phyloP scores from a whole-genome alignment of 2,113 vertebrate species.

The Actenoides lindsayi region DNA sequence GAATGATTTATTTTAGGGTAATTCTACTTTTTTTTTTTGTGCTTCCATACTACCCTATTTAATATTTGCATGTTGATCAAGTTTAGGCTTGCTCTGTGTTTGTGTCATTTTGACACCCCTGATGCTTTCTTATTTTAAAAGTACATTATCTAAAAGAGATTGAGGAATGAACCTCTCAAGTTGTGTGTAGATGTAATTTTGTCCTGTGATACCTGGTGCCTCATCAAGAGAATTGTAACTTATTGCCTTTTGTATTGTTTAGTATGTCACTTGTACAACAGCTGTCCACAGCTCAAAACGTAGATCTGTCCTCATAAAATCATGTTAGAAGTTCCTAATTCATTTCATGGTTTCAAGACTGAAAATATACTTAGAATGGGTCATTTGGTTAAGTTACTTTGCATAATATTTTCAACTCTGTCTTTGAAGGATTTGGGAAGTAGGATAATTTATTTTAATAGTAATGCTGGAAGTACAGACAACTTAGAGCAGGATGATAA shows the following conservation, averaged over 20 bases:
- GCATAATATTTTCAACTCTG: not conserved
- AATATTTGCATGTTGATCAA: not conserved
- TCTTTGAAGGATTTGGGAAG: not conserved
- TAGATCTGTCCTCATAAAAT: not conserved
- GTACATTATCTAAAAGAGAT: not conserved
- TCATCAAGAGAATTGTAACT: not conserved
- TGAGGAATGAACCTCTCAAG: not conserved
- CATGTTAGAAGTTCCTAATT: not conserved
- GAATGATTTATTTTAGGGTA: not conserved
- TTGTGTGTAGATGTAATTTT: not conserved
- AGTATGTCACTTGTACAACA: not conserved
- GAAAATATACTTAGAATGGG: not conserved
- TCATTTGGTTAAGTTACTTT: not conserved
- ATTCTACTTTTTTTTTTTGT: not conserved
- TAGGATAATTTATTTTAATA: not conserved
- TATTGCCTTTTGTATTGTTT: not conserved
- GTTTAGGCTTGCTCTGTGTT: not conserved
- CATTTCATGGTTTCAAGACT: not conserved
- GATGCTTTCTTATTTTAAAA: not conserved
- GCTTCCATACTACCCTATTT: not conserved
- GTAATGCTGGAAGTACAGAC: not conserved
- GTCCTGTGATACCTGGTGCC: not conserved
- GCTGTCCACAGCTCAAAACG: not conserved
- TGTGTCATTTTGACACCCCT: not conserved
- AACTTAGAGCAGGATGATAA: not conserved